Conservation (phyloP, 2,888 invertebrate genomes). For the Urechis unicinctus region DNA sequence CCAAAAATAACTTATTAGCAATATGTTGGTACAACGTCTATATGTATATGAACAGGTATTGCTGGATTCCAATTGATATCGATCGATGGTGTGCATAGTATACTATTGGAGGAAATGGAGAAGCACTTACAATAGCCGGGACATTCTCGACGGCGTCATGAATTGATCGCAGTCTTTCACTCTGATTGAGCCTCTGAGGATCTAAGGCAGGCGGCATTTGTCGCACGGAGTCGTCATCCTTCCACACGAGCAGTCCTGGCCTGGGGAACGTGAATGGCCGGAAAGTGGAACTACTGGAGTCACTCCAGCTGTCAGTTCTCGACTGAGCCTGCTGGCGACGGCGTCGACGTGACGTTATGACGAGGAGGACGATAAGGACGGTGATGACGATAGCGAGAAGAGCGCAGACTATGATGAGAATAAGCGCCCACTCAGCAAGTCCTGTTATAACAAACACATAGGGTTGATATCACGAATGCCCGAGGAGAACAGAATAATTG, state of each 20-base stretch:
- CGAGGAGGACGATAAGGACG: neutral
- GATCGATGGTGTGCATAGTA: no score
- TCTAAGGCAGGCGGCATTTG: neutral
- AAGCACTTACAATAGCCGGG: neutral
- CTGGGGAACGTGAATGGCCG: neutral
- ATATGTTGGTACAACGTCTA: no score
- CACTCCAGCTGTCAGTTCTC: neutral
- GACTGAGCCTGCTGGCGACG: neutral
- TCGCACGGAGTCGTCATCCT: neutral
- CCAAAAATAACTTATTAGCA: no score
- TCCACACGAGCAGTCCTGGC: neutral
- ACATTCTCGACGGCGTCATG: neutral
- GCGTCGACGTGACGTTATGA: neutral
- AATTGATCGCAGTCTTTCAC: neutral
- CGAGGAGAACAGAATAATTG: no score
- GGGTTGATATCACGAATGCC: no score
- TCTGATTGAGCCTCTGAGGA: neutral
- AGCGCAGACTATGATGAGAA: neutral
- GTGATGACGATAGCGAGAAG: neutral
- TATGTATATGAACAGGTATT: no score
- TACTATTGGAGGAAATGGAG: no score
- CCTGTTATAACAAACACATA: no score
- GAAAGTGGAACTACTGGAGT: neutral
- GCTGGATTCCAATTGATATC: no score
- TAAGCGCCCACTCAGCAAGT: neutral